Evolutionary conservation across 2,888 invertebrate genomes (phyloP), one percentile per base, ranked within the genome.

Genomic region (Patella pellucida): DNA sequence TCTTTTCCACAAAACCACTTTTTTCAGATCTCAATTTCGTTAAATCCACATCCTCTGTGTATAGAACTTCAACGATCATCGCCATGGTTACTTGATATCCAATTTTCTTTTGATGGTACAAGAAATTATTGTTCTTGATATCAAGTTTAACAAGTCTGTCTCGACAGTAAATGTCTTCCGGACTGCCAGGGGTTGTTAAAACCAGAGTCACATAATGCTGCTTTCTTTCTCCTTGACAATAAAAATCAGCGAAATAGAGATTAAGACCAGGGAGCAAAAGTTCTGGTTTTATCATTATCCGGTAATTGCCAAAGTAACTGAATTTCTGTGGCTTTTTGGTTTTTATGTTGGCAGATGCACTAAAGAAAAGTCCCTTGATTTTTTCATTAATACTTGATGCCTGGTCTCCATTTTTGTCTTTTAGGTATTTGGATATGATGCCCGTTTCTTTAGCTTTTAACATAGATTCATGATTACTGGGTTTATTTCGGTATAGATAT

Each of bases 181-280:
- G 11, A 3, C 71, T 73, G 4, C 62, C 71, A 7, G 41, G 52
- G 14, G 51, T 50, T 27, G 81, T 78, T 2, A 89, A 74, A 14
- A 90, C 88, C 11, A 90, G 75, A 1, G 89, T 89, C 14, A 89
- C 84, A 75, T 90, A 89, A 80, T 90, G 90, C 11, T 80, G 79
- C n/a, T 75, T 73, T 68, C 83, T 81, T 41, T 41, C 41, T 41
- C 41, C 41, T 79, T 87, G 88, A 80, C 90, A 90, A 81, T 90
- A 90, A 81, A 89, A 90, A 77, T 90, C 90, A 23, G 87, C 83
- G 75, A 90, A 90, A 75, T 90, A 90, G 70, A 89, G 76, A 41
- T 81, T 79, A 19, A 56, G 72, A 19, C 52, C 31, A 5, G 16
- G n/a, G 7, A 82, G 69, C 15, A 82, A 68, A 4, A 68, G 11